Percentiles rank a stretch among this genome's conserved stretches.
These are phyloP conservation scores for Carposina sasakii DNA, from an alignment of 1,140 invertebrate genomes.

Conservation along the genomic window DNA sequence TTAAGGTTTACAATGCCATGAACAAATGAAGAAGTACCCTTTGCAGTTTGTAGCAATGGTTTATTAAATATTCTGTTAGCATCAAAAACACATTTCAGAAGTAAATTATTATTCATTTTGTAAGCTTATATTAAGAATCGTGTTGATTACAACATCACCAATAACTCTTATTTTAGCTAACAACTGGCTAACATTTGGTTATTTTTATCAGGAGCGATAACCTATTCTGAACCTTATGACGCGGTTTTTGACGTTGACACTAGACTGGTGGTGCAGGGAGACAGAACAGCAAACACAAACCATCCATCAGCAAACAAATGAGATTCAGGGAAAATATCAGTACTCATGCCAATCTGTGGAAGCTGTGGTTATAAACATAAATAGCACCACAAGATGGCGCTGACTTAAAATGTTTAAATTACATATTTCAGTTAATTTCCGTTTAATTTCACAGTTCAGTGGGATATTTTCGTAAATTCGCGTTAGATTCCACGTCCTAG, in stretches of 20 bases:
- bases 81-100: constrained; percentile 31
- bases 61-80: constrained; percentile 27
- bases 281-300: background rate
- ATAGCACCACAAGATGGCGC: too few relatives aligned
- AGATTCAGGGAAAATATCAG: background rate
- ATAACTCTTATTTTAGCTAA: constrained; percentile 28
- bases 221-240: constrained; percentile 57
- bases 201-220: constrained; percentile 56
- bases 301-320: background rate
- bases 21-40: constrained; percentile 15
- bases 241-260: constrained; percentile 25
- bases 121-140: background rate
- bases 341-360: too few relatives aligned
- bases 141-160: constrained; percentile 14
- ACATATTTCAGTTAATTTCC: too few relatives aligned
- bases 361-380: too few relatives aligned
- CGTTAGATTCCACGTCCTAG: too few relatives aligned
- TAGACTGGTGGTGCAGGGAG: background rate
- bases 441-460: too few relatives aligned
- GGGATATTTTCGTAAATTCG: too few relatives aligned
- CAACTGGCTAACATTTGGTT: too few relatives aligned
- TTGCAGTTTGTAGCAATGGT: constrained; percentile 20
- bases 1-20: constrained; percentile 37
- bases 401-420: too few relatives aligned
- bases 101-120: constrained; percentile 39